Base-by-base conservation (phyloP, 2,113 vertebrate species). In the Ramphastos sulfuratus region DNA sequence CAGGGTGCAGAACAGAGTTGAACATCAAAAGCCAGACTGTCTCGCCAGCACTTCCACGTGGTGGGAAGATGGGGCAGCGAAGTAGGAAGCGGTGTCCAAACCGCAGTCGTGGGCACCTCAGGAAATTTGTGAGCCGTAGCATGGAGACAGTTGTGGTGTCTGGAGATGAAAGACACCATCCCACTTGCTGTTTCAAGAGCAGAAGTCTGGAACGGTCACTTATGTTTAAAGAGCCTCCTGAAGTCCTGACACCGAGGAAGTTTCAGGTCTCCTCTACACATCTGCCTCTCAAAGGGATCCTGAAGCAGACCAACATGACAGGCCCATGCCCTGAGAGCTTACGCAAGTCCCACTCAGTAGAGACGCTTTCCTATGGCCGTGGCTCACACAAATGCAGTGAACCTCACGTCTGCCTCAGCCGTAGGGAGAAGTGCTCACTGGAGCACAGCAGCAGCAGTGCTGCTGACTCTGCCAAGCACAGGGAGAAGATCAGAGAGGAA, bases 231-330 rank as follows among this genome's bases (percentile, higher is more conserved):
- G 97, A 98, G 73, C 96, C 96, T 44, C 97, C 97, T 30, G 97
- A 98, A 93, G 95, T 98, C 61, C 85, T 98, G 79, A 93, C 87
- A 59, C 97, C 97, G 0, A 97, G 95, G 85, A 97, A 97, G 55
- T 83, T 92, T 60, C 90, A 4, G 15, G 83, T 59, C 28, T 91
- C 88, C 33, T 81, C 93, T 54, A 65, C 66, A 5, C 93, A 66
- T 20, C 82, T 95, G 39, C 97, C 97, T 20, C 98, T 98, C 4
- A 98, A 98, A 91, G 95, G 98, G 71, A 99, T 99, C 94, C 96
- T 98, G 92, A 99, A 98, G 93, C 97, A 97, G 87, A 93, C 97
- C 6, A 93, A 42, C 15, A 37, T 92, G 10, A 93, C 97, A 19
- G 86, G 78, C 7, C 50, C 89, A 1, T 91, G 84, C 42, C 50